These are phyloP conservation scores for Unio delphinus DNA, from an alignment of 2,888 invertebrate genomes.

Conservation along the genomic window DNA sequence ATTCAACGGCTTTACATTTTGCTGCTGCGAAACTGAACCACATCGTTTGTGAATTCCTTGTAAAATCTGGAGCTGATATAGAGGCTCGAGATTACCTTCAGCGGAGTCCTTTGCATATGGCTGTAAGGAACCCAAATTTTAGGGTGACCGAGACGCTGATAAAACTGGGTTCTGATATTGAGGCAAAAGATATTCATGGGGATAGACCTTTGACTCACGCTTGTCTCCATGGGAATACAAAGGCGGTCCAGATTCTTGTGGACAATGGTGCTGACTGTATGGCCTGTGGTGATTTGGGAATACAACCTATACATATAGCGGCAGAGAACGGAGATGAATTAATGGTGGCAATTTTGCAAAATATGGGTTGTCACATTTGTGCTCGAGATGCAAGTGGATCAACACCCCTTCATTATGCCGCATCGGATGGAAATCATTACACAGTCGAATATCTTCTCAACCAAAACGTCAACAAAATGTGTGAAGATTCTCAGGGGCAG, in stretches of 20 bases:
- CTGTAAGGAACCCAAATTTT: slow-evolving; percentile 12
- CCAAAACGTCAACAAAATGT: neutral
- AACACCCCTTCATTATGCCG: slow-evolving; percentile 5
- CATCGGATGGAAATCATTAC: slow-evolving; percentile 6
- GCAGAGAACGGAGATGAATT: slow-evolving; percentile 13
- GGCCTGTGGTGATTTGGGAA: slow-evolving; percentile 9
- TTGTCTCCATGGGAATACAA: slow-evolving; percentile 12
- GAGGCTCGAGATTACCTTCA: slow-evolving; percentile 11
- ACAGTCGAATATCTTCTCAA: neutral
- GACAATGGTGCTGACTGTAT: slow-evolving; percentile 5
- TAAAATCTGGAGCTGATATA: slow-evolving; percentile 10
- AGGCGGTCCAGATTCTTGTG: slow-evolving; percentile 6
- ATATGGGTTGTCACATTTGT: neutral
- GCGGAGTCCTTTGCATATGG: slow-evolving; percentile 18
- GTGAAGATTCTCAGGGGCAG: neutral
- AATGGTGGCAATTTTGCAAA: slow-evolving; percentile 6
- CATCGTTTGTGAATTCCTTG: neutral
- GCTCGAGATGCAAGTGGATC: neutral
- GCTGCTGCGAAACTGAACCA: slow-evolving; percentile 8
- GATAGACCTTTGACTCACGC: slow-evolving; percentile 15
- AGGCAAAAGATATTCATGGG: slow-evolving; percentile 8
- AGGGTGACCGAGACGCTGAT: slow-evolving; percentile 5
- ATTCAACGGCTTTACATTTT: slow-evolving; percentile 12
- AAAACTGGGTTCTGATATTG: slow-evolving; percentile 6
- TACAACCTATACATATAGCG: slow-evolving; percentile 15